These are phyloP conservation scores for Sthenelais limicola DNA, from an alignment of 2,888 invertebrate species.

Conservation along the genomic window DNA sequence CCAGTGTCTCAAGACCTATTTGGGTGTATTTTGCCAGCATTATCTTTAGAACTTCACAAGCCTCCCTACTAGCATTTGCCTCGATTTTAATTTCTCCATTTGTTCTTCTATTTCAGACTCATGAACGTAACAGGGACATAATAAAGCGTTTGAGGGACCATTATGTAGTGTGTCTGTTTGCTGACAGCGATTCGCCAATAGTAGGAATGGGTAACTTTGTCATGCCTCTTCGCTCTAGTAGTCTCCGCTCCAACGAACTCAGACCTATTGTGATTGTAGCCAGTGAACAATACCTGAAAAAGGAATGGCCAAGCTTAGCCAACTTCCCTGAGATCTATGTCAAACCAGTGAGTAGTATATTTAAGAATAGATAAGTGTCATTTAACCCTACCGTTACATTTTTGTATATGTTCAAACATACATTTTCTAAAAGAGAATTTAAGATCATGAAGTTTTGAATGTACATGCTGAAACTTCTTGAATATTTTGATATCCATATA, in stretches of 20 bases:
- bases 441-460: too few species aligned
- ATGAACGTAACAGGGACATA: conserved; percentile 44
- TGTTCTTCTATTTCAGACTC: conserved; percentile 37
- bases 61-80: too few species aligned
- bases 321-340: conserved; percentile 99
- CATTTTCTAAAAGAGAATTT: too few species aligned
- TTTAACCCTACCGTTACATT: too few species aligned
- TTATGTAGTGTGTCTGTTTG: conserved; percentile 97
- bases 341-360: conserved; percentile 87
- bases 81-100: too few species aligned
- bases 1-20: too few species aligned
- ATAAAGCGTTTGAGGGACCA: conserved; percentile 76
- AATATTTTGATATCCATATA: too few species aligned
- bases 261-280: conserved; percentile 99
- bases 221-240: conserved; percentile 97
- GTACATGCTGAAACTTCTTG: too few species aligned
- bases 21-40: too few species aligned
- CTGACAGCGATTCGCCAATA: conserved; percentile 96
- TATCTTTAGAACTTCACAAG: too few species aligned
- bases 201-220: conserved; percentile 97
- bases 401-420: too few species aligned
- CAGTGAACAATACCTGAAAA: conserved; percentile 95
- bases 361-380: too few species aligned
- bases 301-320: conserved; percentile 99
- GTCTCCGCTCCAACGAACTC: conserved; percentile 94